A percentile compares a stretch with the other conserved stretches of the same genome.
Evolutionary conservation across 1,140 invertebrate genomes (phyloP).

Genomic region (Ctenoplectra terminalis): DNA sequence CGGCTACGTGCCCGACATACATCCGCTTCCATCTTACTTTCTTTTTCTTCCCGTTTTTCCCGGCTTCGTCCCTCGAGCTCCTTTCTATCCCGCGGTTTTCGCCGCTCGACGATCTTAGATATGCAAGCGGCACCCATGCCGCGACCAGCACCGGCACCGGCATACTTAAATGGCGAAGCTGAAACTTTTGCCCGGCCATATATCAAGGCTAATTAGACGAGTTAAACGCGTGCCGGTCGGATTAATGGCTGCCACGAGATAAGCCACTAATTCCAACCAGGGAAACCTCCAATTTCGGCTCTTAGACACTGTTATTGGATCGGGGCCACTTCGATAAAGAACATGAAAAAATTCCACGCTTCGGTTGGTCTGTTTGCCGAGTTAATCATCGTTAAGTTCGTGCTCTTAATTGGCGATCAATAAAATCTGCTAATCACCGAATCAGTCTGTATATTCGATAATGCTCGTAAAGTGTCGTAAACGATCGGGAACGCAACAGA

Average conservation of each 20-base stretch:
- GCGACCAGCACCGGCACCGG: slow-evolving; percentile 55
- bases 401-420: neutral
- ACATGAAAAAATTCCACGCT: neutral
- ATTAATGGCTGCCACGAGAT: slow-evolving; percentile 66
- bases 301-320: neutral
- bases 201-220: slow-evolving; percentile 76
- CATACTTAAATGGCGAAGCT: slow-evolving; percentile 74
- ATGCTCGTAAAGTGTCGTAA: too few relatives aligned
- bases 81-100: slow-evolving; percentile 60
- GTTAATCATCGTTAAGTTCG: neutral
- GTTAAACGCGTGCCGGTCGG: slow-evolving; percentile 59
- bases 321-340: neutral
- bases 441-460: neutral
- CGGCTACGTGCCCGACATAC: slow-evolving; percentile 83
- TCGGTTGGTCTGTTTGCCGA: too few relatives aligned
- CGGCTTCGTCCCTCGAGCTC: slow-evolving; percentile 75
- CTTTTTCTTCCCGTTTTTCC: slow-evolving; percentile 68
- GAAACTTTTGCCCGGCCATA: slow-evolving; percentile 56
- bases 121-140: slow-evolving; percentile 64
- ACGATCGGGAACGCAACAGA: neutral
- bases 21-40: slow-evolving; percentile 81
- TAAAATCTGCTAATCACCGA: neutral
- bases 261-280: slow-evolving; percentile 3
- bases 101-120: slow-evolving; percentile 71
- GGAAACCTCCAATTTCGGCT: neutral